A percentile compares a stretch with the other conserved stretches of the same genome.
Conservation (phyloP, 2,888 invertebrate species). For the Stenoptilia bipunctidactyla region DNA sequence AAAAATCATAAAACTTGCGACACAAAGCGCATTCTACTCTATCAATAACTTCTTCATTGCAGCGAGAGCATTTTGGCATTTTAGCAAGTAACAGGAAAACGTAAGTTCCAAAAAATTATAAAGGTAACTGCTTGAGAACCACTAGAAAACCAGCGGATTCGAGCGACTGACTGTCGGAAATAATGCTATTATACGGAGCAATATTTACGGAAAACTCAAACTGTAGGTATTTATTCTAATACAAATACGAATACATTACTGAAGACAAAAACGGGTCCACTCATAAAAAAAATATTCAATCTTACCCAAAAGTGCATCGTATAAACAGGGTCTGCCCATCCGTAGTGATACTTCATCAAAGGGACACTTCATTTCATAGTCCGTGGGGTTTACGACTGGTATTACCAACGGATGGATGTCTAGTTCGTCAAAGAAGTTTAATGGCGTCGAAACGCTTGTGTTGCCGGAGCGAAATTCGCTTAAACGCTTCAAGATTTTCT, state of each 20-base stretch:
- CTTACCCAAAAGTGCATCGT: slow-evolving; percentile 65
- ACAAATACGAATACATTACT: not conserved
- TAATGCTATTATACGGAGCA: too few species aligned
- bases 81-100: too few species aligned
- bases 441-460: slow-evolving; percentile 73
- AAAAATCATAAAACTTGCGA: too few species aligned
- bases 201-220: too few species aligned
- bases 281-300: not conserved
- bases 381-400: slow-evolving; percentile 50
- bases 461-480: slow-evolving; percentile 67
- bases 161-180: too few species aligned
- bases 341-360: slow-evolving; percentile 69
- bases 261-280: not conserved
- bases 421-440: slow-evolving; percentile 81
- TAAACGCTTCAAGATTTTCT: slow-evolving; percentile 65
- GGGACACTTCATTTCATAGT: slow-evolving; percentile 66
- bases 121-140: too few species aligned
- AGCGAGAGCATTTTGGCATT: too few species aligned
- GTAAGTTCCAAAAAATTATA: too few species aligned
- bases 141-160: too few species aligned
- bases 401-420: slow-evolving; percentile 76
- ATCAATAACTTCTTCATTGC: too few species aligned
- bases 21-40: too few species aligned
- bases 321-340: slow-evolving; percentile 74
- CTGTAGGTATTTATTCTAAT: too few species aligned